Evolutionary conservation across 2,113 vertebrate genomes (phyloP).

Genomic region (Cacatua alba): DNA sequence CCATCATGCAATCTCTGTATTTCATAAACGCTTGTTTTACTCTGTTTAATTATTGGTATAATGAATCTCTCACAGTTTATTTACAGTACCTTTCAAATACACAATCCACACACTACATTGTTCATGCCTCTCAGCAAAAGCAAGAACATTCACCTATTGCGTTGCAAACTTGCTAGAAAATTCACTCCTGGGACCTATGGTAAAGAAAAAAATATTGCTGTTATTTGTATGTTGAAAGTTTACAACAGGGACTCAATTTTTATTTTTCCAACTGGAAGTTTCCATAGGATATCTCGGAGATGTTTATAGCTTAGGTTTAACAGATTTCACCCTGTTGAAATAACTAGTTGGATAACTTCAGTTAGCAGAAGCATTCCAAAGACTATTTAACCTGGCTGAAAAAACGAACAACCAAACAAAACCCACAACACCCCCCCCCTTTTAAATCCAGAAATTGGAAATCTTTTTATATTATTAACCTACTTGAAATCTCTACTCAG

Average conservation of each 20-base stretch:
- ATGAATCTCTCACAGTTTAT: background rate
- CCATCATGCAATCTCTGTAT: background rate
- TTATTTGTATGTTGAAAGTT: background rate
- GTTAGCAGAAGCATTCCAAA: background rate
- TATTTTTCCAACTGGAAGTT: slow-evolving; percentile 24
- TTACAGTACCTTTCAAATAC: background rate
- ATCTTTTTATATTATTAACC: background rate
- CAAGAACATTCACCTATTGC: background rate
- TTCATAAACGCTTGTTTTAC: background rate
- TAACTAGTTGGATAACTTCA: background rate
- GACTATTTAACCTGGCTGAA: background rate
- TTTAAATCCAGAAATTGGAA: background rate
- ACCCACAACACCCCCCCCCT: fast-evolving
- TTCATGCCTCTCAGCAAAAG: background rate
- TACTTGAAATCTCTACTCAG: background rate
- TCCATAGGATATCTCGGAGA: background rate
- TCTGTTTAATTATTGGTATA: background rate
- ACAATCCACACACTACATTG: background rate
- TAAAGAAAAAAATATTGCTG: background rate
- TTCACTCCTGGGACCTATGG: background rate
- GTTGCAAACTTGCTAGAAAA: background rate
- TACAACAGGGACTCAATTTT: background rate
- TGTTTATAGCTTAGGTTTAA: slow-evolving; percentile 1
- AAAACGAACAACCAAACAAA: background rate
- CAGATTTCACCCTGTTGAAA: background rate